phyloP scores from a whole-genome alignment of 1,140 invertebrate species.

The Scaptodrosophila lebanonensis region DNA sequence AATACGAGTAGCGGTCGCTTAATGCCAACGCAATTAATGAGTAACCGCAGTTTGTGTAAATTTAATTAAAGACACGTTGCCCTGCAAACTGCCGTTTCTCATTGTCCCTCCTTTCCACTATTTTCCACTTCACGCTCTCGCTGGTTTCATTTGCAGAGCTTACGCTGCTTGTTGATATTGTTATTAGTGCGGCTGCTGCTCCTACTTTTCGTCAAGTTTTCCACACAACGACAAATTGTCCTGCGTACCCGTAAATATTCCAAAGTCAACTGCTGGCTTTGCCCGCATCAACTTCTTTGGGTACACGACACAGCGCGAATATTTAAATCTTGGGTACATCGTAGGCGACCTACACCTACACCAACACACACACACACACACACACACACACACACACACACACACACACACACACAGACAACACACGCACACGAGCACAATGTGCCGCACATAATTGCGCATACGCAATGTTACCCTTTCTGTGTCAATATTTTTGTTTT shows the following conservation, averaged over 20 bases:
- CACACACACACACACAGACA: no score
- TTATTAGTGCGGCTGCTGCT: conserved; percentile 21
- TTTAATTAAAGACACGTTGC: conserved; percentile 62
- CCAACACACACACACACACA: no score
- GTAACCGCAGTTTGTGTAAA: conserved; percentile 56
- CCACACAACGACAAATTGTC: no score
- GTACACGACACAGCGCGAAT: conserved; percentile 67
- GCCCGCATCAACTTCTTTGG: conserved; percentile 31
- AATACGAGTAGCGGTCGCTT: no score
- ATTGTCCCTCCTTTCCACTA: background rate
- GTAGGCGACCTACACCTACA: no score
- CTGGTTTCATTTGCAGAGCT: conserved; percentile 36
- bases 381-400: no score
- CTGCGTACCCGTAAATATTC: no score
- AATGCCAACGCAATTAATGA: conserved; percentile 37
- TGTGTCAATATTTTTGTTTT: conserved; percentile 1
- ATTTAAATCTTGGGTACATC: conserved; percentile 63
- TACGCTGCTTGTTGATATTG: conserved; percentile 25
- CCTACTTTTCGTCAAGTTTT: no score
- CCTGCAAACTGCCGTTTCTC: conserved; percentile 17
- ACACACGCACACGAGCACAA: conserved; percentile 7
- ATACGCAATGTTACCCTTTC: conserved; percentile 20
- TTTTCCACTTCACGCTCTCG: conserved; percentile 5
- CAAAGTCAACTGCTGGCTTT: no score
- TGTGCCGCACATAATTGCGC: conserved; percentile 18